Evolutionary conservation across 2,113 vertebrate genomes (phyloP).

Genomic region (Clinocottus analis): DNA sequence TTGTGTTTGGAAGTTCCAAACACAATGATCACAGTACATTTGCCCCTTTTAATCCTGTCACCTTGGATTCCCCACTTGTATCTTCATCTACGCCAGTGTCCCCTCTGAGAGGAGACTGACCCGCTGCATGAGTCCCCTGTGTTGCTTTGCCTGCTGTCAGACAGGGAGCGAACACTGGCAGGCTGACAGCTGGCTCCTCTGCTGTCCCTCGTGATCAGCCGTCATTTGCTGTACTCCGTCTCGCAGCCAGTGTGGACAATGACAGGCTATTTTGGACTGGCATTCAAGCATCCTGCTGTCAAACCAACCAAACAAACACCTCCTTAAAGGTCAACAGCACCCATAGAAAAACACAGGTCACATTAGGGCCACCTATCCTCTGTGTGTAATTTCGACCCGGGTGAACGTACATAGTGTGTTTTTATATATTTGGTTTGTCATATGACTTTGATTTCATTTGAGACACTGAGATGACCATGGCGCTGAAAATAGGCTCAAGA

Average conservation of each 20-base stretch:
- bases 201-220: conserved; percentile 66
- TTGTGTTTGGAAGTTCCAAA: conserved; percentile 20
- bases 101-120: conserved; percentile 38
- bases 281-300: conserved; percentile 68
- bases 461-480: background rate
- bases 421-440: conserved; percentile 5
- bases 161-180: conserved; percentile 59
- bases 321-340: conserved; percentile 69
- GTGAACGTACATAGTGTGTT: conserved; percentile 11
- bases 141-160: conserved; percentile 58
- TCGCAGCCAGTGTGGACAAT: conserved; percentile 61
- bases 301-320: conserved; percentile 62
- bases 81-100: conserved; percentile 34
- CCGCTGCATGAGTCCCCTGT: conserved; percentile 44
- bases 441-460: conserved; percentile 13
- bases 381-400: conserved; percentile 27
- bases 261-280: conserved; percentile 72
- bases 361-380: conserved; percentile 22
- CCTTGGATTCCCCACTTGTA: conserved; percentile 47
- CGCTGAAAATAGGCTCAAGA: background rate
- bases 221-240: conserved; percentile 74
- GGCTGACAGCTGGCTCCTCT: conserved; percentile 67
- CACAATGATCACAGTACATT: too few species aligned
- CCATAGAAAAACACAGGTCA: conserved; percentile 30
- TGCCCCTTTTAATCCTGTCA: conserved; percentile 20